phyloP scores from a whole-genome alignment of 1,140 invertebrate genomes.

The Harlomillsia oculata region DNA sequence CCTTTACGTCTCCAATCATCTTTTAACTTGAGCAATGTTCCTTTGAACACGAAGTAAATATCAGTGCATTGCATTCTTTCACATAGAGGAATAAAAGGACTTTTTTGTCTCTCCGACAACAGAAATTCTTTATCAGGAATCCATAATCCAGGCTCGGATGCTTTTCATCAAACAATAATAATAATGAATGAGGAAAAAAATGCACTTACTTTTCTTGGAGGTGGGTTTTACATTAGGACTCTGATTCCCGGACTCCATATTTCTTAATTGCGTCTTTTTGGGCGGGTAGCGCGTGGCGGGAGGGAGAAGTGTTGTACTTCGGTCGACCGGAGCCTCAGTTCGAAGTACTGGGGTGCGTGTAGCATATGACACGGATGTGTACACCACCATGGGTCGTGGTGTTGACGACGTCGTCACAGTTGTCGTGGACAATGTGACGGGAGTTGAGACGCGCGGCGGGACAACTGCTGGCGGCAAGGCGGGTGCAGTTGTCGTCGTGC shows the following conservation, averaged over 20 bases:
- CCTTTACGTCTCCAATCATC: too few relatives aligned
- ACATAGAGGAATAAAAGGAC: too few relatives aligned
- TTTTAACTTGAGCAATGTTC: too few relatives aligned
- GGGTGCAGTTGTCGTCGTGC: constrained; percentile 28
- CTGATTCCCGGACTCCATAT: too few relatives aligned
- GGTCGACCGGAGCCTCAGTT: constrained; percentile 18
- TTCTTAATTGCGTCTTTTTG: constrained; percentile 36
- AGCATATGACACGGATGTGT: constrained; percentile 23
- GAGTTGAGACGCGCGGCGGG: constrained; percentile 21
- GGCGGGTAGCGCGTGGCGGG: constrained; percentile 17
- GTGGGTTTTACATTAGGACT: constrained; percentile 37
- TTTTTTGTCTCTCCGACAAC: too few relatives aligned
- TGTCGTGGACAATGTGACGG: constrained; percentile 16
- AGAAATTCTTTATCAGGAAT: too few relatives aligned
- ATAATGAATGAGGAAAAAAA: neutral
- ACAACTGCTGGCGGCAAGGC: constrained; percentile 23
- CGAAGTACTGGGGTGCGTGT: constrained; percentile 25
- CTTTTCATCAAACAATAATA: neutral
- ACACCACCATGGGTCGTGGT: constrained; percentile 23
- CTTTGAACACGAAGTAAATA: too few relatives aligned
- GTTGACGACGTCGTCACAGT: constrained; percentile 17
- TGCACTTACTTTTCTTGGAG: constrained; percentile 39
- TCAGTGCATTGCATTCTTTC: too few relatives aligned
- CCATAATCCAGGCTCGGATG: too few relatives aligned
- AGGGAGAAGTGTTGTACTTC: neutral